A percentile compares a stretch with the other conserved stretches of the same genome.
These are phyloP conservation scores for Drosophila fuyamai DNA, from an alignment of 1,140 invertebrate genomes.

Conservation along the genomic window DNA sequence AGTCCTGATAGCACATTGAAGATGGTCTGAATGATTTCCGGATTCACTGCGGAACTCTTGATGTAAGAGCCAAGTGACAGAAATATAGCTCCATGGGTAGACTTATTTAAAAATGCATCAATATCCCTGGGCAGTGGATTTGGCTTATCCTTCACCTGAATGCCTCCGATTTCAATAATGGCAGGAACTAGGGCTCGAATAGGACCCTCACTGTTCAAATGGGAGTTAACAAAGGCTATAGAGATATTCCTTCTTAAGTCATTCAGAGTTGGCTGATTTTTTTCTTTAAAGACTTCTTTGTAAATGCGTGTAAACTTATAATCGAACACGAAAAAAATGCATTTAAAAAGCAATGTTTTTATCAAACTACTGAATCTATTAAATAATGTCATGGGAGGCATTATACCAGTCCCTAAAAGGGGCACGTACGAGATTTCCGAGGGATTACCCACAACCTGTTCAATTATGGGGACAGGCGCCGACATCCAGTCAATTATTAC, in stretches of 20 bases:
- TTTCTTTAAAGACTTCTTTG: slow-evolving; percentile 23
- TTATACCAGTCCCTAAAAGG: slow-evolving; percentile 5
- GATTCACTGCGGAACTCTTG: slow-evolving; percentile 81
- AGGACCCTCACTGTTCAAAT: slow-evolving; percentile 68
- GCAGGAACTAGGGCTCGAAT: slow-evolving; percentile 80
- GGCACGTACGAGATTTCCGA: slow-evolving; percentile 63
- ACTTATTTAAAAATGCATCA: slow-evolving; percentile 85
- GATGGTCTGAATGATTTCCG: slow-evolving; percentile 83
- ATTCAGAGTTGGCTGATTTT: slow-evolving; percentile 28
- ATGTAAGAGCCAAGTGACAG: slow-evolving; percentile 87
- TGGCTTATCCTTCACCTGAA: slow-evolving; percentile 82
- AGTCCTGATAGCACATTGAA: slow-evolving; percentile 85
- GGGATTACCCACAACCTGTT: slow-evolving; percentile 64
- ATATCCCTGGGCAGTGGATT: slow-evolving; percentile 85
- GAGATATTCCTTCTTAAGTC: slow-evolving; percentile 66
- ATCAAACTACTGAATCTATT: slow-evolving; percentile 12
- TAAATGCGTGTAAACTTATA: slow-evolving; percentile 1
- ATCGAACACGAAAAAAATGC: not conserved
- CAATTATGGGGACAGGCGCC: slow-evolving; percentile 21
- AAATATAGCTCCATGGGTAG: slow-evolving; percentile 86
- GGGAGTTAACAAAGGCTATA: slow-evolving; percentile 58
- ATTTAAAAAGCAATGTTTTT: slow-evolving; percentile 4
- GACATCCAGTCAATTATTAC: slow-evolving; percentile 63
- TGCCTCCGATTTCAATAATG: slow-evolving; percentile 83
- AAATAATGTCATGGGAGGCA: slow-evolving; percentile 37